Percentiles rank a stretch among this genome's conserved stretches.
Conservation (phyloP, 2,888 invertebrate species). For the Clunio marinus region DNA sequence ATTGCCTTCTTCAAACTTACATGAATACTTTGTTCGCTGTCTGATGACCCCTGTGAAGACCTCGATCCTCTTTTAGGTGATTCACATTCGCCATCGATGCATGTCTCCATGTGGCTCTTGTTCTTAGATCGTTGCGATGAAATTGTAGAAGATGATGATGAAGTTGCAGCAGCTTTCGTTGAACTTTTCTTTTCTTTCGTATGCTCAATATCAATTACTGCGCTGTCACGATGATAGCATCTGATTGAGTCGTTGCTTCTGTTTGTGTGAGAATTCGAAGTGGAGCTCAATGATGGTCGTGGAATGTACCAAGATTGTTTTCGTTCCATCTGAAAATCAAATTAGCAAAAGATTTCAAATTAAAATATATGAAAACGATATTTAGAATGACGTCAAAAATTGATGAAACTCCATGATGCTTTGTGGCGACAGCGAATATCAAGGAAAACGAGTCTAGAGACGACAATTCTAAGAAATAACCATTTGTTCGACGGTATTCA, state of each 20-base stretch:
- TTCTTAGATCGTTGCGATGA: slow-evolving; percentile 44
- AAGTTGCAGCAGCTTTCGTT: slow-evolving; percentile 46
- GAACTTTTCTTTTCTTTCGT: slow-evolving; percentile 31
- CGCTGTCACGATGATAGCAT: slow-evolving; percentile 33
- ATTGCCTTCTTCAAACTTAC: slow-evolving; percentile 54
- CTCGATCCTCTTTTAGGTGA: slow-evolving; percentile 54
- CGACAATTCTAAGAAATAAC: neutral
- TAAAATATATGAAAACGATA: neutral
- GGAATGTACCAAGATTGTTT: slow-evolving; percentile 71
- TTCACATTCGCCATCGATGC: slow-evolving; percentile 12
- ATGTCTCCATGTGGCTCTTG: slow-evolving; percentile 51
- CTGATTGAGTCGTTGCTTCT: slow-evolving; percentile 17
- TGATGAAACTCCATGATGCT: neutral
- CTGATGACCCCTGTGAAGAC: slow-evolving; percentile 65
- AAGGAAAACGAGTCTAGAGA: neutral
- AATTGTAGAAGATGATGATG: slow-evolving; percentile 46
- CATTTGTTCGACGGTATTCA: too few relatives aligned
- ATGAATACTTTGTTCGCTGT: slow-evolving; percentile 73
- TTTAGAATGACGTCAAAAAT: neutral
- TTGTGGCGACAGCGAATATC: neutral
- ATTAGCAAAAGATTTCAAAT: slow-evolving; percentile 10
- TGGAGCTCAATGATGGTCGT: slow-evolving; percentile 65
- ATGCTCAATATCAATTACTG: slow-evolving; percentile 28
- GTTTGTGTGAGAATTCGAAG: slow-evolving; percentile 31
- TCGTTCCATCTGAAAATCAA: slow-evolving; percentile 47